A percentile compares a stretch with the other conserved stretches of the same genome.
Evolutionary conservation across 2,113 vertebrate genomes (phyloP).

Genomic region (Crotalus helleri): DNA sequence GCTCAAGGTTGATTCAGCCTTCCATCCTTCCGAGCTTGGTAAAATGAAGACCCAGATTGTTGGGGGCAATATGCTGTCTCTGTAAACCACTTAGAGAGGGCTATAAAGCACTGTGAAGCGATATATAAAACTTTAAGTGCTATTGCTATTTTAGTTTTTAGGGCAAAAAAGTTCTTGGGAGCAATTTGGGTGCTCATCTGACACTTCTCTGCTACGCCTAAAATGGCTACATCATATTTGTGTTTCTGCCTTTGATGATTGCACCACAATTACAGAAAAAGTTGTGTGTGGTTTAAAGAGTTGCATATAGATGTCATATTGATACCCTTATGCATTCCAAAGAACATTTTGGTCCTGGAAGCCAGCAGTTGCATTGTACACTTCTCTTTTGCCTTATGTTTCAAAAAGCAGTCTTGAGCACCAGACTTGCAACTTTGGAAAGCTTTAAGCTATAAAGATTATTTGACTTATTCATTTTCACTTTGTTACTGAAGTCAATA

Average conservation of each 20-base stretch:
- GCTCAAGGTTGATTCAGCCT: neutral
- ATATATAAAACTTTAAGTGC: neutral
- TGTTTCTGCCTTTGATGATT: neutral
- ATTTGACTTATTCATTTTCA: conserved; percentile 39
- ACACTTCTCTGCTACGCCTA: neutral
- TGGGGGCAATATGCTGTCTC: neutral
- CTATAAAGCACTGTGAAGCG: neutral
- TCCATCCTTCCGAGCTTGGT: neutral
- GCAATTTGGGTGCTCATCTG: neutral
- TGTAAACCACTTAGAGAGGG: neutral
- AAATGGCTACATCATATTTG: neutral
- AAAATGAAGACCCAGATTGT: neutral
- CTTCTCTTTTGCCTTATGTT: conserved; percentile 12
- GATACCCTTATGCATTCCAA: neutral
- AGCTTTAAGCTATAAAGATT: conserved; percentile 42
- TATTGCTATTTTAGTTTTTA: neutral
- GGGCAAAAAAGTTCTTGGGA: neutral
- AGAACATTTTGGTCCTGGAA: neutral
- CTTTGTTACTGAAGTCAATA: conserved; percentile 43
- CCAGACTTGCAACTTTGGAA: conserved; percentile 7
- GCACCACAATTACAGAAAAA: neutral
- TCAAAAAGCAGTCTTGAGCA: neutral
- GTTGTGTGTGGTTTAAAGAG: neutral
- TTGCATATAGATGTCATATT: neutral
- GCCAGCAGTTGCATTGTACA: neutral